phyloP scores from a whole-genome alignment of 1,140 invertebrate genomes.

The Holcopasites calliopsidis region DNA sequence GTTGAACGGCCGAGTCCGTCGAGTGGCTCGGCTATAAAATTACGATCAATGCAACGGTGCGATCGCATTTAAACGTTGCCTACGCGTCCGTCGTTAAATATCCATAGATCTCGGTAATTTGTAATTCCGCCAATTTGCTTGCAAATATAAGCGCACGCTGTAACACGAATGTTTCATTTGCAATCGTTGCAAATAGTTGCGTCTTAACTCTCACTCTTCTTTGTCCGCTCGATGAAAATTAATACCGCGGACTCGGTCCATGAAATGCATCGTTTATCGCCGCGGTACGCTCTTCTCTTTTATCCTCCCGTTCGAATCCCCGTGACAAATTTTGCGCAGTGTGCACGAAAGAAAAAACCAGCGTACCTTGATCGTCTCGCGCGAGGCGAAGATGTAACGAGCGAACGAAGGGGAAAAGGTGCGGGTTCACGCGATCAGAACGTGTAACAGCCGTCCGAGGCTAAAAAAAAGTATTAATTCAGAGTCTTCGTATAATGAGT shows the following conservation, averaged over 20 bases:
- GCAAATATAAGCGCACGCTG: too few species aligned
- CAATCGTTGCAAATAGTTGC: too few species aligned
- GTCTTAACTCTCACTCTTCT: too few species aligned
- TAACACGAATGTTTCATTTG: too few species aligned
- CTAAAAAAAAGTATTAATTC: constrained; percentile 51
- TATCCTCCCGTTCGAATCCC: neutral
- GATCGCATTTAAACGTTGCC: neutral
- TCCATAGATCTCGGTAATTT: neutral
- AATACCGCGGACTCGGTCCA: constrained; percentile 5
- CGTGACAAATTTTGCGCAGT: neutral
- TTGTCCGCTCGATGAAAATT: neutral
- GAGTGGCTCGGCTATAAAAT: neutral
- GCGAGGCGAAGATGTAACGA: neutral
- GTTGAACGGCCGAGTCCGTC: neutral
- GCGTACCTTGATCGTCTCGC: neutral
- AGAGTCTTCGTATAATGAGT: constrained; percentile 24
- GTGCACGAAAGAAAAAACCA: neutral
- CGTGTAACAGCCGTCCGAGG: constrained; percentile 66
- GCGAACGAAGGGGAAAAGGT: neutral
- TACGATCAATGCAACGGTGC: too few species aligned
- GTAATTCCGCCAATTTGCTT: too few species aligned
- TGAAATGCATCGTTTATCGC: neutral
- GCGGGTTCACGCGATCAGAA: constrained; percentile 13
- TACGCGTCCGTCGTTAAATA: neutral
- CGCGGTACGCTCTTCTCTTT: neutral